phyloP scores from a whole-genome alignment of 2,888 invertebrate species.

The Dynastes maya region DNA sequence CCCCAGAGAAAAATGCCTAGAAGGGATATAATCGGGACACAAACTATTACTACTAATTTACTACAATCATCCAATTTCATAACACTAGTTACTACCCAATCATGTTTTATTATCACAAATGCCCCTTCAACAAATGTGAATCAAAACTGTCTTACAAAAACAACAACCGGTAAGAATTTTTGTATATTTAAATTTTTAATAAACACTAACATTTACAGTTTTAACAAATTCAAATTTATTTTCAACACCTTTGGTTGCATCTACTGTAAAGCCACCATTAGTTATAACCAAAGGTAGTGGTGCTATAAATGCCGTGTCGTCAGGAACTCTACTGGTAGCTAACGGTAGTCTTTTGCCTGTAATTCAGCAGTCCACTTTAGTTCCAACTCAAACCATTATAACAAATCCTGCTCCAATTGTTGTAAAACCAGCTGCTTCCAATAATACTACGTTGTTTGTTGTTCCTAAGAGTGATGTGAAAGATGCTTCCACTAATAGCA shows the following conservation, averaged over 20 bases:
- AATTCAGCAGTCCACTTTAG: conserved; percentile 60
- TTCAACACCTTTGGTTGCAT: conserved; percentile 63
- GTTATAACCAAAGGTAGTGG: conserved; percentile 56
- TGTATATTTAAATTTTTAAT: neutral
- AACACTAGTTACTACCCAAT: conserved; percentile 48
- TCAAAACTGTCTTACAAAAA: conserved; percentile 45
- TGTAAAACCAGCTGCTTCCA: conserved; percentile 55
- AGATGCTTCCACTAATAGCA: conserved; percentile 48
- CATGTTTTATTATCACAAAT: conserved; percentile 56
- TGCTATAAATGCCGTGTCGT: conserved; percentile 62
- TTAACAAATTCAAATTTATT: conserved; percentile 63
- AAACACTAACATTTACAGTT: conserved; percentile 54
- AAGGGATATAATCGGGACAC: conserved; percentile 38
- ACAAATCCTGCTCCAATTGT: conserved; percentile 59
- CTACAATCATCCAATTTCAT: conserved; percentile 48
- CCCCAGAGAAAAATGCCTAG: conserved; percentile 40
- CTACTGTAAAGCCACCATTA: conserved; percentile 59
- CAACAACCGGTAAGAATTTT: conserved; percentile 51
- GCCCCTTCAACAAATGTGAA: conserved; percentile 51
- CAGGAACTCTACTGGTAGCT: conserved; percentile 68
- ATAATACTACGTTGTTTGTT: conserved; percentile 55
- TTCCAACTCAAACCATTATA: conserved; percentile 56
- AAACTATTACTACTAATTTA: conserved; percentile 33
- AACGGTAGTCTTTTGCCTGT: conserved; percentile 67
- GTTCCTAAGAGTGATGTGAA: conserved; percentile 52